Conservation (phyloP, 2,888 invertebrate species). For the Emmelina monodactyla region DNA sequence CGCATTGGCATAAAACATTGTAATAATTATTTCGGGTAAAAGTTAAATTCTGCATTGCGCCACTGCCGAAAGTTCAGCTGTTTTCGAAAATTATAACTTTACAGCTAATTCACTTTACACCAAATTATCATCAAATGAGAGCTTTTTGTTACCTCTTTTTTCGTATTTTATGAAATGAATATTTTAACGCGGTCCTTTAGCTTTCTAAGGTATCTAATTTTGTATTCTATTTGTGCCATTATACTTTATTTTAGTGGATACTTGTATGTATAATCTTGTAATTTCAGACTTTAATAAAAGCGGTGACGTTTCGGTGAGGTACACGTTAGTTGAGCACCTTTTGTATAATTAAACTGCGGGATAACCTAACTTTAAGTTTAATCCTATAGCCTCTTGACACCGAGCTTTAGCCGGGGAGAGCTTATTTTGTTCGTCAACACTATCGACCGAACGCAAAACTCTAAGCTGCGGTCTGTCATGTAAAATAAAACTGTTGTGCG, state of each 20-base stretch:
- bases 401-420: constrained; percentile 51
- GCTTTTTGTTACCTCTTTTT: constrained; percentile 6
- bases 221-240: constrained; percentile 45
- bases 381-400: constrained; percentile 66
- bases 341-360: constrained; percentile 63
- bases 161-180: constrained; percentile 1
- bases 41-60: constrained; percentile 41
- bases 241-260: constrained; percentile 35
- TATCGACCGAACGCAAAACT: constrained; percentile 41
- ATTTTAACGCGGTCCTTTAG: constrained; percentile 5
- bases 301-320: constrained; percentile 41
- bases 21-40: constrained; percentile 29
- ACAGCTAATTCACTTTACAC: constrained; percentile 19
- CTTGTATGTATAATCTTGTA: constrained; percentile 43
- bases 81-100: constrained; percentile 27
- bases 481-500: constrained; percentile 38
- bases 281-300: constrained; percentile 45
- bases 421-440: constrained; percentile 64
- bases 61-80: constrained; percentile 26
- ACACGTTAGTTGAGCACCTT: constrained; percentile 48
- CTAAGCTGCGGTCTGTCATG: constrained; percentile 19
- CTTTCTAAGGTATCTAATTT: constrained; percentile 39
- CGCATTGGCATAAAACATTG: no score
- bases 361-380: constrained; percentile 62
- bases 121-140: constrained; percentile 19